phyloP scores from a whole-genome alignment of 1,140 invertebrate genomes.

The Pogonomyrmex barbatus region DNA sequence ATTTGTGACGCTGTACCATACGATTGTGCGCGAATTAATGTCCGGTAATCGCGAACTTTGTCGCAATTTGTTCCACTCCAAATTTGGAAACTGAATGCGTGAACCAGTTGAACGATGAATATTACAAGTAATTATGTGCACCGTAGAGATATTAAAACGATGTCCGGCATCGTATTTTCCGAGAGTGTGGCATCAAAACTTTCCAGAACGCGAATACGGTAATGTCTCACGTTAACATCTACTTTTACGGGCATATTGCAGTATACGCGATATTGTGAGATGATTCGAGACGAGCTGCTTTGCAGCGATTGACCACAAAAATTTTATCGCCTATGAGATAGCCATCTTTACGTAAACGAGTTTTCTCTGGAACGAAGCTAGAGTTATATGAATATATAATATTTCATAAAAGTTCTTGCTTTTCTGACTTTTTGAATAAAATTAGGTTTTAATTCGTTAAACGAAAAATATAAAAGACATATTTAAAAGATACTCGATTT shows the following conservation, averaged over 20 bases:
- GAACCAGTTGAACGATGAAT: conserved; percentile 49
- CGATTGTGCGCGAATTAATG: conserved; percentile 54
- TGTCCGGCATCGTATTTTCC: conserved; percentile 27
- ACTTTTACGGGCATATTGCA: not conserved
- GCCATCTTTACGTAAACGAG: not conserved
- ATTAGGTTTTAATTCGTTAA: not conserved
- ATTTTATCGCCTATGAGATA: not conserved
- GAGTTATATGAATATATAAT: not conserved
- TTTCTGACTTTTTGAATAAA: not conserved
- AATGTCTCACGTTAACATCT: not conserved
- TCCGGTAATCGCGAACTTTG: conserved; percentile 52
- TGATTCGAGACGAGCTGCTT: not conserved
- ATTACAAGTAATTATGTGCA: conserved; percentile 53
- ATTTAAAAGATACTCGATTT: not conserved
- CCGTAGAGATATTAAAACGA: conserved; percentile 54
- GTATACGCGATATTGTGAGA: not conserved
- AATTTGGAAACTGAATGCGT: conserved; percentile 35
- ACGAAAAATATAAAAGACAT: not conserved
- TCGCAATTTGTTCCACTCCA: conserved; percentile 44
- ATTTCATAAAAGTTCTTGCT: not conserved
- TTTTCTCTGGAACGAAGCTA: not conserved
- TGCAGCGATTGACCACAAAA: not conserved
- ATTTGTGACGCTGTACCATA: not conserved
- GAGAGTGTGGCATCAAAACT: conserved; percentile 23
- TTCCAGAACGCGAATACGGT: not conserved